Evolutionary conservation across 1,140 invertebrate genomes (phyloP).

Genomic region (Brachionus paranguensis): DNA sequence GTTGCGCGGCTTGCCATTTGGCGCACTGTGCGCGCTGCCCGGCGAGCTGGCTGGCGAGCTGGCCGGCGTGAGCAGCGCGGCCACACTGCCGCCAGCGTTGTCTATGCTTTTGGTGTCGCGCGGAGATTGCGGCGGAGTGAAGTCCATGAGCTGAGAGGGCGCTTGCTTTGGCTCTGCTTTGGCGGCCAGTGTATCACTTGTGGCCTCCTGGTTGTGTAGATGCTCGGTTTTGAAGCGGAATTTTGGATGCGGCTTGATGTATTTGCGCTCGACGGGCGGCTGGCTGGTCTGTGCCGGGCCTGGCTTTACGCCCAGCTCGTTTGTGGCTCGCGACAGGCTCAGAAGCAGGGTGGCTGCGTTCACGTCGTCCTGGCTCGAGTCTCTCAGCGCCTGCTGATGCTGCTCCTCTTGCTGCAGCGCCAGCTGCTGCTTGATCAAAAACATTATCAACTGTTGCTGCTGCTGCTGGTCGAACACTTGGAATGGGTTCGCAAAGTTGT

Average conservation of each 20-base stretch:
- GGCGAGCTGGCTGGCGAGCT: conserved; percentile 16
- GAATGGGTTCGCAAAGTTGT: not conserved
- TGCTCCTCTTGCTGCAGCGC: not conserved
- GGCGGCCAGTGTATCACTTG: not conserved
- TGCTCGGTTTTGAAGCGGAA: conserved; percentile 5
- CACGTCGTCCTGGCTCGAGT: not conserved
- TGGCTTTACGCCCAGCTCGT: not conserved
- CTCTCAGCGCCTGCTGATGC: not conserved
- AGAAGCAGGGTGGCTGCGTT: not conserved
- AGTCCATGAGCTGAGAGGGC: not conserved
- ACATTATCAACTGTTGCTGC: conserved; percentile 4
- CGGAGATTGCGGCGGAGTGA: conserved; percentile 23
- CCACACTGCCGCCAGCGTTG: not conserved
- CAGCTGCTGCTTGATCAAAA: not conserved
- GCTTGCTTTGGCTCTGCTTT: not conserved
- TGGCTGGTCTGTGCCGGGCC: not conserved
- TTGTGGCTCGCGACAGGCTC: not conserved
- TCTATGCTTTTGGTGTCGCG: not conserved
- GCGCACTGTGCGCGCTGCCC: not conserved
- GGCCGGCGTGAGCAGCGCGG: not conserved
- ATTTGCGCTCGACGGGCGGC: not conserved
- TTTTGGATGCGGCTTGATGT: conserved; percentile 26
- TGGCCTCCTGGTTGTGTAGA: not conserved
- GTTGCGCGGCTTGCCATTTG: conserved; percentile 7
- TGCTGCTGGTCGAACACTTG: conserved; percentile 20